A percentile compares a stretch with the other conserved stretches of the same genome.
phyloP scores from a whole-genome alignment of 2,888 invertebrate genomes.

The Alloplasta piceator region DNA sequence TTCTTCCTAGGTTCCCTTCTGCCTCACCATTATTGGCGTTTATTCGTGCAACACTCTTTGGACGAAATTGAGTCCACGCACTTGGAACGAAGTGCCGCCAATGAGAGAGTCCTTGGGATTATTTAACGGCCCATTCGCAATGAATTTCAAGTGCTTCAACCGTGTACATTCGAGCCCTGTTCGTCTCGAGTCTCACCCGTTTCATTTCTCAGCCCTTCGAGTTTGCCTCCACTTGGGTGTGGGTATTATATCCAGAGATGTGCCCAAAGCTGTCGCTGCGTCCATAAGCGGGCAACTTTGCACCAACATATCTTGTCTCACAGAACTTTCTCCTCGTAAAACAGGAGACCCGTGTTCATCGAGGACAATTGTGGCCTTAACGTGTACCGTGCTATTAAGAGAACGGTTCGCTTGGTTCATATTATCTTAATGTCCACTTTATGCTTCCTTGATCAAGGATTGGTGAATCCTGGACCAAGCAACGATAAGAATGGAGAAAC shows the following conservation, averaged over 20 bases:
- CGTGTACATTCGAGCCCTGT: neutral
- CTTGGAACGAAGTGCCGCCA: slow-evolving; percentile 9
- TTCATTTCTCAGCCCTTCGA: slow-evolving; percentile 29
- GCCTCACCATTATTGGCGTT: neutral
- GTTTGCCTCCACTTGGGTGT: no score
- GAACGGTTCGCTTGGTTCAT: slow-evolving; percentile 1
- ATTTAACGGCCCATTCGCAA: slow-evolving; percentile 50
- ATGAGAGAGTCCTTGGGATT: slow-evolving; percentile 38
- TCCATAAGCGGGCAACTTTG: slow-evolving; percentile 19
- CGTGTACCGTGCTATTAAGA: neutral
- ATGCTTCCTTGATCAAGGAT: slow-evolving; percentile 1
- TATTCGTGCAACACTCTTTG: slow-evolving; percentile 21
- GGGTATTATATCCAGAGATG: neutral
- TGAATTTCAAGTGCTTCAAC: slow-evolving; percentile 61
- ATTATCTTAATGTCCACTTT: neutral
- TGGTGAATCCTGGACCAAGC: no score
- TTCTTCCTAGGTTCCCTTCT: neutral
- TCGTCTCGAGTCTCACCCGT: slow-evolving; percentile 4
- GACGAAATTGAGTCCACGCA: slow-evolving; percentile 43
- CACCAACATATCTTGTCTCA: slow-evolving; percentile 10
- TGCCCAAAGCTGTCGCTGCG: neutral
- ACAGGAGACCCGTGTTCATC: neutral
- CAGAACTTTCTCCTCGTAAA: slow-evolving; percentile 50
- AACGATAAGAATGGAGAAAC: no score
- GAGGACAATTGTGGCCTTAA: neutral